These are phyloP conservation scores for Macrotus californicus DNA, from an alignment of 2,113 vertebrate genomes.

Conservation along the genomic window DNA sequence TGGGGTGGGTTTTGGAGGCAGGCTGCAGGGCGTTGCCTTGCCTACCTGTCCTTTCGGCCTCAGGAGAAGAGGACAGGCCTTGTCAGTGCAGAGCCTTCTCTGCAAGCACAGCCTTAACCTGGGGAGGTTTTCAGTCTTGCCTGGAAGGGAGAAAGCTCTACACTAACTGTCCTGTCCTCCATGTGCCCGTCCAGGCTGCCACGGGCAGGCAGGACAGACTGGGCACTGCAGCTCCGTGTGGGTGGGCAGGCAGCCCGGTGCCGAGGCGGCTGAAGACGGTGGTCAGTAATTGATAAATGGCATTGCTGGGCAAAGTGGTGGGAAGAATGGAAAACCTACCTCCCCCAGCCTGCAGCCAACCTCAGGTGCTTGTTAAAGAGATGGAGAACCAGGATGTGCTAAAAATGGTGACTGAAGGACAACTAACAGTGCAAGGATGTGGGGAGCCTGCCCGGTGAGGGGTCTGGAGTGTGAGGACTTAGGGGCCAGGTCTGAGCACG, in stretches of 20 bases:
- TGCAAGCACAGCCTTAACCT: conserved; percentile 32
- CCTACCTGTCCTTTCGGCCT: conserved; percentile 63
- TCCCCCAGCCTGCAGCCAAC: background rate
- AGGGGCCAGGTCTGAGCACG: background rate
- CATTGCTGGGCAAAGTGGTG: background rate
- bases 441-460: background rate
- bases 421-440: background rate
- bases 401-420: too few relatives aligned
- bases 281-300: background rate
- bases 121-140: conserved; percentile 14
- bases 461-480: background rate
- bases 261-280: background rate
- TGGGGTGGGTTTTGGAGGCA: conserved; percentile 54
- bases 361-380: background rate
- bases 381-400: background rate
- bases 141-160: conserved; percentile 35
- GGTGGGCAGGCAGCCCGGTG: background rate
- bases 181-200: background rate
- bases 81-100: conserved; percentile 49
- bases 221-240: background rate
- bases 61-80: conserved; percentile 49
- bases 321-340: background rate
- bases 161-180: conserved; percentile 20
- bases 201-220: background rate
- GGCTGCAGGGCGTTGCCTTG: conserved; percentile 57